Evolutionary conservation across 2,888 invertebrate genomes (phyloP).

Genomic region (Stenolophus ochropezus): DNA sequence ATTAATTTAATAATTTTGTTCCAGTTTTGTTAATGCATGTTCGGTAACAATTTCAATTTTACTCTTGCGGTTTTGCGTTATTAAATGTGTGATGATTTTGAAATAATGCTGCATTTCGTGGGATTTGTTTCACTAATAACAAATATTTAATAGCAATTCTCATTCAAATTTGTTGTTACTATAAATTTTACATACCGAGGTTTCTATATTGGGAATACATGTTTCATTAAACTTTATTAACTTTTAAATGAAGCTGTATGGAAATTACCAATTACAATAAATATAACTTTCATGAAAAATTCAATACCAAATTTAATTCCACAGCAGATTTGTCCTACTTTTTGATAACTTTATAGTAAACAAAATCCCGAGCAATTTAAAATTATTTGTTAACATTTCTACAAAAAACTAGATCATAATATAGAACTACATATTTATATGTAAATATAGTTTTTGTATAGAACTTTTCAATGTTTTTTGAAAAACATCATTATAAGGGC

Average conservation of each 20-base stretch:
- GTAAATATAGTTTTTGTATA: too few species aligned
- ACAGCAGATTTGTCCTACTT: too few species aligned
- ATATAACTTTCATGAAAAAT: not conserved
- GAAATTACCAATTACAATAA: not conserved
- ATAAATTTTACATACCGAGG: not conserved
- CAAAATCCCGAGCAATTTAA: too few species aligned
- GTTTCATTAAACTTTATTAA: not conserved
- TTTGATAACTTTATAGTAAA: too few species aligned
- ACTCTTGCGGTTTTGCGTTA: not conserved
- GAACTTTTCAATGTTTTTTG: conserved; percentile 1
- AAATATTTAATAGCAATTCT: not conserved
- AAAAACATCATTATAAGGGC: conserved; percentile 1
- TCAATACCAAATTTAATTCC: not conserved
- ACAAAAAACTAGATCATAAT: too few species aligned
- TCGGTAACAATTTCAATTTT: not conserved
- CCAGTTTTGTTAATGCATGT: not conserved
- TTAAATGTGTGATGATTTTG: conserved; percentile 9
- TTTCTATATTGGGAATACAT: not conserved
- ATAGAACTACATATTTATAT: too few species aligned
- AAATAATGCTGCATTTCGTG: not conserved
- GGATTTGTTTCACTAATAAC: not conserved
- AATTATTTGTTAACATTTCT: too few species aligned
- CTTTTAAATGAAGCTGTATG: not conserved
- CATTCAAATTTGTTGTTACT: not conserved
- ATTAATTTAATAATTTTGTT: conserved; percentile 15